Base-by-base conservation (phyloP, 2,113 vertebrate species). In the Rana temporaria region DNA sequence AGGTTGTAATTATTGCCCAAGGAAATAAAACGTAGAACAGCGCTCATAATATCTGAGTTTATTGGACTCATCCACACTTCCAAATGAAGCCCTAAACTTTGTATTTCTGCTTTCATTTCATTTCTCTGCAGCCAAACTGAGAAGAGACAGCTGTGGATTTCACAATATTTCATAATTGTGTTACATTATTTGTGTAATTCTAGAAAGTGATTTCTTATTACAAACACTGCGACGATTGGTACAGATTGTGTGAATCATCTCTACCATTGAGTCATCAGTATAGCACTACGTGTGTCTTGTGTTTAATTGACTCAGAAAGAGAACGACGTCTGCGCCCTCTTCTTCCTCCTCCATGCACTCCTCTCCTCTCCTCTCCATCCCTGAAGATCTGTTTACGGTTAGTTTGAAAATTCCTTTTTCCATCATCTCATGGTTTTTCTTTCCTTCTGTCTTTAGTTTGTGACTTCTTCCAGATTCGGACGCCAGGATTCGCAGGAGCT, bases 221-320 rank as follows among this genome's bases (percentile, higher is more conserved):
- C 32, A n/a, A 6, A 56, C 70, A 16, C 60, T 19, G n/a, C 59
- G 6, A 48, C 18, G 62, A 19, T 68, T 75, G 16, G 55, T n/a
- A 68, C 60, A 75, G 56, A 60, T 82, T 63, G 72, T 68, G 71
- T 82, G 81, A 74, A 52, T 82, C 68, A 81, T 5, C 7, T 14
- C 7, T 9, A 2, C 60, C 26, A 57, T 42, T 65, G 80, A 82
- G 62, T 82, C 72, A 82, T 60, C n/a, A 56, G 26, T 42, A 42
- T 42, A 34, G 26, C 66, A 52, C 14, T 6, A 17, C 26, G 1
- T 66, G 11, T 24, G 52, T 30, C 53, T 30, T 73, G 16, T 53
- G 55, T n/a, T 30, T 73, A 6, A 9, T 56, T 24, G 38, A 42
- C 26, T 30, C 26, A 74, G 55, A 59, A 24, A 74, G 57, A 59